Evolutionary conservation across 2,797 vertebrate genomes (phyloP), one percentile per base, ranked within the genome.

Genomic region (Holocentrus rufus): DNA sequence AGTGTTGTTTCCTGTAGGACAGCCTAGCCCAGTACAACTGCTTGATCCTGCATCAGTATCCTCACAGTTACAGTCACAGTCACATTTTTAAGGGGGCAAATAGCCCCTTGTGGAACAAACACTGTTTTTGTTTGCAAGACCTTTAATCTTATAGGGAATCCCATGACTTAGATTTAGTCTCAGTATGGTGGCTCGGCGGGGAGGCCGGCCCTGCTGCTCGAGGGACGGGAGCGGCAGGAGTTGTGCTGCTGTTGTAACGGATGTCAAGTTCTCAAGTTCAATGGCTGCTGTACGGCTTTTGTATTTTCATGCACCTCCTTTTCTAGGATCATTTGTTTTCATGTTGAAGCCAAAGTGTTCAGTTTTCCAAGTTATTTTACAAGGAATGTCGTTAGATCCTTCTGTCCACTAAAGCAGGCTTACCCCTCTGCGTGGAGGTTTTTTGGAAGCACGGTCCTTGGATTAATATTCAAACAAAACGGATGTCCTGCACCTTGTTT

Each of bases 151-250:
- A 83, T 80, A 88, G 90, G 80, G 77, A 88, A 88, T 88, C 94
- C 79, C 90, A 91, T 95, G 94, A 95, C 88, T 93, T 88, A 60
- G 92, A 93, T 94, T 93, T 92, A 74, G 74, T 74, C 65, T 66
- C 50, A 74, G 88, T 78, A 76, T 81, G 85, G 83, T 82, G 77
- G 68, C 72, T 74, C 44, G 63, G 83, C 75, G 76, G 50, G 59
- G 67, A 69, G 66, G 81, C 54, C 20, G 25, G 62, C 39, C 68
- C 18, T 63, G 66, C 79, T 69, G 63, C 57, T 86, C 72, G 84
- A 80, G 53, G 78, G 68, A 82, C 50, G 72, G 20, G 57, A 54
- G 31, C 27, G 5, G 54, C 42, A 0, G 22, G 46, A 3, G 25
- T 46, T 83, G 52, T 79, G 65, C 63, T 54, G 30, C 70, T 7